Percentiles rank a stretch among this genome's conserved stretches.
Conservation (phyloP, 2,797 vertebrate genomes). For the Propithecus deckenii region DNA sequence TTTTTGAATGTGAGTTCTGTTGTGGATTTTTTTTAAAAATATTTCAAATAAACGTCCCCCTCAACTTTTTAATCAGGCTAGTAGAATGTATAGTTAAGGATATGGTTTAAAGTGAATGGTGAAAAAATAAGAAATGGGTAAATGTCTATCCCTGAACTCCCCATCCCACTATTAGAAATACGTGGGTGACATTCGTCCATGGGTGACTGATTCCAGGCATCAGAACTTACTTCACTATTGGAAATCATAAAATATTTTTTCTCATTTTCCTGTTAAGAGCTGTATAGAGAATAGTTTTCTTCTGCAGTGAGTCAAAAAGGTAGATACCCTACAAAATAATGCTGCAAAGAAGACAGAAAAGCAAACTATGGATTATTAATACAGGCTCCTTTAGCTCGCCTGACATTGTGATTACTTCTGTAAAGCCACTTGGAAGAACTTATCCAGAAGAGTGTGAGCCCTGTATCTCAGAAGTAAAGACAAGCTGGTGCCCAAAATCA, state of each 20-base stretch:
- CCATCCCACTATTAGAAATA: neutral
- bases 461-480: neutral
- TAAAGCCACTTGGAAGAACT: neutral
- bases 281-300: neutral
- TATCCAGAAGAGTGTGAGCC: neutral
- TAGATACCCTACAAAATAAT: neutral
- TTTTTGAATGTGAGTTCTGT: too few relatives aligned
- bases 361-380: neutral
- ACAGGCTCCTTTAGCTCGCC: neutral
- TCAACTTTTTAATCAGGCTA: neutral
- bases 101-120: neutral
- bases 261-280: neutral
- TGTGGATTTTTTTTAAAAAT: neutral
- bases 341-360: neutral
- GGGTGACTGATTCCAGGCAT: neutral
- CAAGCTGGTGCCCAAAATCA: neutral
- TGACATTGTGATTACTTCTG: neutral
- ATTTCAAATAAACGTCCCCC: neutral
- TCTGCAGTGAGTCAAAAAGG: neutral
- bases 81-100: neutral
- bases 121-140: neutral
- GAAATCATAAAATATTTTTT: neutral
- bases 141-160: neutral
- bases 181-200: neutral
- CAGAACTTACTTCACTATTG: neutral